Conservation (phyloP, 2,888 invertebrate species). For the Notodonta dromedarius region DNA sequence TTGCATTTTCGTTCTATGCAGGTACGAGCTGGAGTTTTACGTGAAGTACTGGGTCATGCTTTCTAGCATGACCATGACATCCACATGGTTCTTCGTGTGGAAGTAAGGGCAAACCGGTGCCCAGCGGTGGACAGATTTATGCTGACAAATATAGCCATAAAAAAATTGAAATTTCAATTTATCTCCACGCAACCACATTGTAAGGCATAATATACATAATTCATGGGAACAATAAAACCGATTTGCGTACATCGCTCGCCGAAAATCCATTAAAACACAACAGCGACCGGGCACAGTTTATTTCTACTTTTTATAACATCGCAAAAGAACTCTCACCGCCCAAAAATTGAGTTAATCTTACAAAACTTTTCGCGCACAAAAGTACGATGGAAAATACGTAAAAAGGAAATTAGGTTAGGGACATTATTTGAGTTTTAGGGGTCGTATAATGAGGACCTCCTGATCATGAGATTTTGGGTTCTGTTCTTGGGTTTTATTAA, state of each 20-base stretch:
- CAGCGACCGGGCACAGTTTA: constrained; percentile 42
- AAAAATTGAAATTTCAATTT: background rate
- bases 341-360: constrained; percentile 69
- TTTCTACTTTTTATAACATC: constrained; percentile 42
- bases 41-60: too few species aligned
- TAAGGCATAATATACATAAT: constrained; percentile 46
- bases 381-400: constrained; percentile 54
- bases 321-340: constrained; percentile 57
- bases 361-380: constrained; percentile 52
- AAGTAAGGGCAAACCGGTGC: too few species aligned
- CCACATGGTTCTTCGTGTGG: too few species aligned
- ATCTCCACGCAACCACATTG: constrained; percentile 26
- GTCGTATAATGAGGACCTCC: background rate
- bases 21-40: too few species aligned
- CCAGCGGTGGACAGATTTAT: too few species aligned
- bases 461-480: background rate
- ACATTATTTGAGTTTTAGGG: background rate
- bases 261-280: constrained; percentile 61
- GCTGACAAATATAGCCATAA: background rate
- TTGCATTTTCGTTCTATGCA: too few species aligned
- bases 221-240: constrained; percentile 46
- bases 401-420: constrained; percentile 36
- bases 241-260: constrained; percentile 44
- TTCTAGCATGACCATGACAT: too few species aligned
- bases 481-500: too few species aligned